These are phyloP conservation scores for Margarornis squamiger DNA, from an alignment of 2,797 vertebrate species.

Conservation along the genomic window DNA sequence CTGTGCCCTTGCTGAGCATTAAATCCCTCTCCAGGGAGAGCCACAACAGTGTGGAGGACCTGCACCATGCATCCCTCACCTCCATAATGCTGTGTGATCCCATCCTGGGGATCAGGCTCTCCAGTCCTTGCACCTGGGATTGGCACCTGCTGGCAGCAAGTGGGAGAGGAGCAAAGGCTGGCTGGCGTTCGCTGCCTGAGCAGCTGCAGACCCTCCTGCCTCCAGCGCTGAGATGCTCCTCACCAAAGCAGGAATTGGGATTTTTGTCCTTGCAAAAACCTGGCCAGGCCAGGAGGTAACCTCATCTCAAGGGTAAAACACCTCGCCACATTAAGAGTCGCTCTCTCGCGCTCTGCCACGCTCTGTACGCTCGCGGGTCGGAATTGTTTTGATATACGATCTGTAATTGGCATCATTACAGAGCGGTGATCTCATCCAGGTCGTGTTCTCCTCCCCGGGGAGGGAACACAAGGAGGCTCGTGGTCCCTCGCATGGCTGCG, in stretches of 20 bases:
- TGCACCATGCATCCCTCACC: neutral
- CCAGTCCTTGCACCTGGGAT: neutral
- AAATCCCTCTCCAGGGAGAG: neutral
- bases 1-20: neutral
- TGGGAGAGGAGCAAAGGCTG: fast-evolving
- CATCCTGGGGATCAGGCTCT: neutral
- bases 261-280: neutral
- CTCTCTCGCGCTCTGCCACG: neutral
- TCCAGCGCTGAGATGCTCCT: neutral
- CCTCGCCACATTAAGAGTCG: slow-evolving; percentile 1
- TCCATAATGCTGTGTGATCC: fast-evolving
- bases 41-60: neutral
- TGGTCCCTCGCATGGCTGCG: slow-evolving; percentile 26
- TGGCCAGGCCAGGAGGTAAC: neutral
- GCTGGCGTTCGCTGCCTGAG: fast-evolving
- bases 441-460: slow-evolving; percentile 54
- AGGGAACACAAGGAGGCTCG: slow-evolving; percentile 43
- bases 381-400: slow-evolving; percentile 75
- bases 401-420: slow-evolving; percentile 73
- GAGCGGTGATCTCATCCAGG: slow-evolving; percentile 73
- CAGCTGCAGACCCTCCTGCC: neutral
- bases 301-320: slow-evolving; percentile 14
- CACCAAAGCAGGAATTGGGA: neutral
- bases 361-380: slow-evolving; percentile 1
- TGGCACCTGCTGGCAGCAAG: fast-evolving